phyloP scores from a whole-genome alignment of 2,797 vertebrate genomes.

The Sebastes umbrosus region DNA sequence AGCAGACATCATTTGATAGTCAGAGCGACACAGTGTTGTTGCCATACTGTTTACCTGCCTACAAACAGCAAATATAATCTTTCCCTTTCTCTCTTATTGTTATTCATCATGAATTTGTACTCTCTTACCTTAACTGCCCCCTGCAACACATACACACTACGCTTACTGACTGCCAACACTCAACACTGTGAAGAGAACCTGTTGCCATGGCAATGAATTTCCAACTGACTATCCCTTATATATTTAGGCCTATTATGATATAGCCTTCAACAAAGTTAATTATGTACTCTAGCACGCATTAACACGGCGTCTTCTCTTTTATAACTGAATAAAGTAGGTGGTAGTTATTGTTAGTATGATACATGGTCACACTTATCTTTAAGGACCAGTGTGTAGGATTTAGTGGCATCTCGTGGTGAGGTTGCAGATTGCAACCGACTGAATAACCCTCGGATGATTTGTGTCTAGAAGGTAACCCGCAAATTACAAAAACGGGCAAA shows the following conservation, averaged over 20 bases:
- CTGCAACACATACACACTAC: neutral
- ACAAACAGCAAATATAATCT: neutral
- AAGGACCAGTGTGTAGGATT: no score
- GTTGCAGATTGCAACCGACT: no score
- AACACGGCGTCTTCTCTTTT: neutral
- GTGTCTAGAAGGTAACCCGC: no score
- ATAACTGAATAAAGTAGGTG: neutral
- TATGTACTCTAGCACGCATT: neutral
- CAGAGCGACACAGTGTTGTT: neutral
- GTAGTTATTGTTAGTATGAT: neutral
- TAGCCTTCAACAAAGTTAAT: neutral
- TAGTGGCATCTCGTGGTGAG: no score
- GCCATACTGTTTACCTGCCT: neutral
- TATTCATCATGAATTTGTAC: neutral
- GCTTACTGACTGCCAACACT: slow-evolving; percentile 32
- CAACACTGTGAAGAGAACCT: slow-evolving; percentile 24
- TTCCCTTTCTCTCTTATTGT: neutral
- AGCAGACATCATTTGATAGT: neutral
- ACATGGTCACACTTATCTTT: neutral
- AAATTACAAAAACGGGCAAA: no score
- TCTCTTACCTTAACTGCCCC: neutral
- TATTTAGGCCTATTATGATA: slow-evolving; percentile 18
- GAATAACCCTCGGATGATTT: no score
- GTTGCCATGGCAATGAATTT: slow-evolving; percentile 66
- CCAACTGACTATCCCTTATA: slow-evolving; percentile 2